These are phyloP conservation scores for Stegostoma tigrinum DNA, from an alignment of 2,113 vertebrate genomes.

Conservation along the genomic window DNA sequence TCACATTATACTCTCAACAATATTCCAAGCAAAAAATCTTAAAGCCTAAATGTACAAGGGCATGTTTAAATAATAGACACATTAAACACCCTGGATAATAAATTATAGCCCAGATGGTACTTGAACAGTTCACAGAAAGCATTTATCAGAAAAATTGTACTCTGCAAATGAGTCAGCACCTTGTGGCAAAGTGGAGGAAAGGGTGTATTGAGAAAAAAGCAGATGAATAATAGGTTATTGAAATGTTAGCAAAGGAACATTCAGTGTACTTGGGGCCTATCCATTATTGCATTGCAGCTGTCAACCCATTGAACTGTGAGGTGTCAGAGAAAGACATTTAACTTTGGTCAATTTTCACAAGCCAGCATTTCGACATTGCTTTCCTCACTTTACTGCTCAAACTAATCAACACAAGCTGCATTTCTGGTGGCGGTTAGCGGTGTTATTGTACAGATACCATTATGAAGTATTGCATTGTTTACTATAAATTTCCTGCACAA, in stretches of 20 bases:
- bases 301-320: background rate
- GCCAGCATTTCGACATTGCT: background rate
- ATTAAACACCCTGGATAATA: background rate
- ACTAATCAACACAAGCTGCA: background rate
- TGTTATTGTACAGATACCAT: background rate
- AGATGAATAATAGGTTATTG: background rate
- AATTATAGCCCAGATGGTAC: background rate
- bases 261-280: background rate
- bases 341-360: background rate
- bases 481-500: background rate
- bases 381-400: background rate
- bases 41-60: background rate
- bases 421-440: background rate
- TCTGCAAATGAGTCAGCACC: background rate
- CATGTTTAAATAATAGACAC: background rate
- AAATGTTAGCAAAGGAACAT: background rate
- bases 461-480: background rate
- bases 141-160: background rate
- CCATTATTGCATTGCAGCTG: background rate
- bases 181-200: background rate
- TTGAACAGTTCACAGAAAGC: background rate
- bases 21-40: background rate
- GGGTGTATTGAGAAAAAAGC: background rate
- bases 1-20: background rate
- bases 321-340: background rate